These are phyloP conservation scores for Zonitis immaculata DNA, from an alignment of 2,888 invertebrate genomes.

Conservation along the genomic window DNA sequence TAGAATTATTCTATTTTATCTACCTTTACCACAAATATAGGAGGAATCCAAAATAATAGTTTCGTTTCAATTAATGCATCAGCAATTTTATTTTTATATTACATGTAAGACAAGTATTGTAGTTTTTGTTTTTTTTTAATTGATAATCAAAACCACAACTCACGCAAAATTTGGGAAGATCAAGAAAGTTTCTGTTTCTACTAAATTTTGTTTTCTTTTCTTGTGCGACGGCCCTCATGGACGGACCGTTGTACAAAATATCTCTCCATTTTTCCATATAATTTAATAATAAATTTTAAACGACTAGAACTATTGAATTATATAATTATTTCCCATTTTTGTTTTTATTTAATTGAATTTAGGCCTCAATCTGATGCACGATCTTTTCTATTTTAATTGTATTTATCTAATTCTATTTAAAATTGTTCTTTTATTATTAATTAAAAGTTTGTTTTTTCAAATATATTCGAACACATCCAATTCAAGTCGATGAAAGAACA, in stretches of 20 bases:
- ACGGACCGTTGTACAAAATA: constrained; percentile 36
- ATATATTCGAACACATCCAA: constrained; percentile 42
- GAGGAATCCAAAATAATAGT: too few species aligned
- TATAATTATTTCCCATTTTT: constrained; percentile 31
- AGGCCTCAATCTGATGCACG: constrained; percentile 41
- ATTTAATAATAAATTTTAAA: too few species aligned
- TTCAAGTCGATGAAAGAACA: constrained; percentile 33
- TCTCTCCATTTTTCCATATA: too few species aligned
- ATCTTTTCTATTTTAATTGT: constrained; percentile 14
- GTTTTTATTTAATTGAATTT: constrained; percentile 18
- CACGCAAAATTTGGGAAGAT: constrained; percentile 47
- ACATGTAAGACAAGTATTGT: constrained; percentile 48
- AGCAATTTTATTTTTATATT: constrained; percentile 46
- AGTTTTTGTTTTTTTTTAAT: constrained; percentile 20
- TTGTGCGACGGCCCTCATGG: constrained; percentile 36
- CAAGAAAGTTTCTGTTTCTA: constrained; percentile 44
- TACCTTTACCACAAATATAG: too few species aligned
- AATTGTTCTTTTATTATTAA: too few species aligned
- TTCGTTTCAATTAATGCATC: constrained; percentile 38
- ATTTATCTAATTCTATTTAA: constrained; percentile 10
- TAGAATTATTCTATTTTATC: too few species aligned
- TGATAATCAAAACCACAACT: constrained; percentile 45
- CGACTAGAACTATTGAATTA: constrained; percentile 45
- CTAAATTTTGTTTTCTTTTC: too few species aligned
- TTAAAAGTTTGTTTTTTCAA: too few species aligned